A percentile compares a stretch with the other conserved stretches of the same genome.
phyloP scores from a whole-genome alignment of 2,888 invertebrate species.

The Lasioglossum oenotherae region DNA sequence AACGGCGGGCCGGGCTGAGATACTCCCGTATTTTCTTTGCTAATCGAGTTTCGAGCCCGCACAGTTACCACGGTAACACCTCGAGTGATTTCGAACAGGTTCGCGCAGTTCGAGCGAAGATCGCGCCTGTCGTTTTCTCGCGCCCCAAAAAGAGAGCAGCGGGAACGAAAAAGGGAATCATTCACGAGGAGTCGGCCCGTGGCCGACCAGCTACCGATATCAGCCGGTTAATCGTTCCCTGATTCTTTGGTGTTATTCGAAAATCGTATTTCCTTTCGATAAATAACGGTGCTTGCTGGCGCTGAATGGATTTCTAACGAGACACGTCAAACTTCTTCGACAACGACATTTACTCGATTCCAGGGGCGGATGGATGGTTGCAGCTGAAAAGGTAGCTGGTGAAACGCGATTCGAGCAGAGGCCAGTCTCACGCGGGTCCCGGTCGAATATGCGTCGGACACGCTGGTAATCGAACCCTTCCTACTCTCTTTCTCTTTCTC shows the following conservation, averaged over 20 bases:
- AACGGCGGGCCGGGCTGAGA: conserved; percentile 58
- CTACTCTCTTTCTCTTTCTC: conserved; percentile 18
- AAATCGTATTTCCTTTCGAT: conserved; percentile 14
- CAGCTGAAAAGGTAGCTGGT: conserved; percentile 26
- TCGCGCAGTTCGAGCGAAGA: conserved; percentile 56
- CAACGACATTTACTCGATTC: conserved; percentile 51
- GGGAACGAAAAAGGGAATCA: neutral
- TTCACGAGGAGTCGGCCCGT: conserved; percentile 27
- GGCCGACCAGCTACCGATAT: conserved; percentile 24
- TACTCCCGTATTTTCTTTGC: conserved; percentile 78
- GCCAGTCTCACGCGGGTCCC: conserved; percentile 65
- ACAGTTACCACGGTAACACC: conserved; percentile 78
- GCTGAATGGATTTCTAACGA: conserved; percentile 39
- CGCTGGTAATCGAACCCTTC: conserved; percentile 72
- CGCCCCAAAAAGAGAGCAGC: conserved; percentile 41
- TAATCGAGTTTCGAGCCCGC: conserved; percentile 79
- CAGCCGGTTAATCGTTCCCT: conserved; percentile 9
- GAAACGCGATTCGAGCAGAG: conserved; percentile 67
- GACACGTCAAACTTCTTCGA: conserved; percentile 42
- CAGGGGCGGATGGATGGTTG: neutral
- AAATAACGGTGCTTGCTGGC: neutral
- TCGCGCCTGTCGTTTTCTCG: conserved; percentile 38
- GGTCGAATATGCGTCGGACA: conserved; percentile 63
- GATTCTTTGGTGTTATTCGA: neutral
- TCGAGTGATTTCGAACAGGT: conserved; percentile 64